Conservation (phyloP, 2,888 invertebrate genomes). For the Drosophila anomalata region DNA sequence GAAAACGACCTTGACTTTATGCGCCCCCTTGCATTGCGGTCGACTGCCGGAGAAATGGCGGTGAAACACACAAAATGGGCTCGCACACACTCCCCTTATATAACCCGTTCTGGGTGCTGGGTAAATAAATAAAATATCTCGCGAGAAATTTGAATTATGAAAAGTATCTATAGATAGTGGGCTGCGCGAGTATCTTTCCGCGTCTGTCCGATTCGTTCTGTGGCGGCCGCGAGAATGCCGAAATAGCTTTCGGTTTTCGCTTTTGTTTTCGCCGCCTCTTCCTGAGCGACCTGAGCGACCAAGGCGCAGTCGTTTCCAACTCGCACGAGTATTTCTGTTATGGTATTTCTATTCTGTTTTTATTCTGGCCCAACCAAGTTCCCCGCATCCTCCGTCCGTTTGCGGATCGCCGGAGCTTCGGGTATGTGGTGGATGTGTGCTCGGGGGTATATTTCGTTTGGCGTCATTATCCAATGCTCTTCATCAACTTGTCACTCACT, state of each 20-base stretch:
- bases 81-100: conserved; percentile 55
- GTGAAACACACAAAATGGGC: conserved; percentile 28
- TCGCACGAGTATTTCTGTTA: conserved; percentile 40
- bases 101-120: conserved; percentile 46
- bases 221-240: conserved; percentile 70
- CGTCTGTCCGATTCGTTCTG: conserved; percentile 61
- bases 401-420: not conserved
- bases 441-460: conserved; percentile 20
- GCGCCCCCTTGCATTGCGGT: conserved; percentile 49
- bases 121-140: conserved; percentile 69
- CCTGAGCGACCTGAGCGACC: conserved; percentile 52
- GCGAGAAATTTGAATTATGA: conserved; percentile 72
- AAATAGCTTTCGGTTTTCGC: conserved; percentile 50
- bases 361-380: conserved; percentile 53
- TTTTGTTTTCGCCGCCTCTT: conserved; percentile 57
- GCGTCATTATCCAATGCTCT: conserved; percentile 76
- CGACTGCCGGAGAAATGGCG: conserved; percentile 34
- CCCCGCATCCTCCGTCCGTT: conserved; percentile 18
- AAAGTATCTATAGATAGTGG: conserved; percentile 51
- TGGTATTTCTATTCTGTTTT: conserved; percentile 31
- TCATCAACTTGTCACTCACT: conserved; percentile 60
- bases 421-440: conserved; percentile 15
- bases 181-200: conserved; percentile 39
- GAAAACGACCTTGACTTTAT: conserved; percentile 71
- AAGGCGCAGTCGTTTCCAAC: conserved; percentile 46